phyloP scores from a whole-genome alignment of 2,888 invertebrate species.

The Epinotia brunnichana region DNA sequence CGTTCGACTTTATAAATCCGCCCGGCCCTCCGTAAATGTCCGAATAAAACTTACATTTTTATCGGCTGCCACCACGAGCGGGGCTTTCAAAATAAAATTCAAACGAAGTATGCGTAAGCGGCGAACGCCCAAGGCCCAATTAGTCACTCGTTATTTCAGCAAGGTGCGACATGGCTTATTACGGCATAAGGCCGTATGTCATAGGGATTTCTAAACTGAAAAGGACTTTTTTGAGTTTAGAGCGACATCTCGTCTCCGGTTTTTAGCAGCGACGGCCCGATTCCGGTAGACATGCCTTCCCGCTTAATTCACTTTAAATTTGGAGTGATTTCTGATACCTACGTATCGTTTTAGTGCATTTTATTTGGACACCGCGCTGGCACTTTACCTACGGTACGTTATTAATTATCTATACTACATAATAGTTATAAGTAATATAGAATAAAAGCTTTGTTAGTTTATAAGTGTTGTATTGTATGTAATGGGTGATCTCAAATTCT shows the following conservation, averaged over 20 bases:
- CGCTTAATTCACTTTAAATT: constrained; percentile 64
- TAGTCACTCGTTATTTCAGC: constrained; percentile 69
- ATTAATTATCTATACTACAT: too few relatives aligned
- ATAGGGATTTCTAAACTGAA: background rate
- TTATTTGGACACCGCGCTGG: background rate
- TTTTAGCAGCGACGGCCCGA: constrained; percentile 44
- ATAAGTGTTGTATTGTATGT: too few relatives aligned
- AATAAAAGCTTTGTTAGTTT: too few relatives aligned
- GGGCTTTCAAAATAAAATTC: constrained; percentile 49
- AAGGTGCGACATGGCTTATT: constrained; percentile 51
- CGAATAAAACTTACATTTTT: constrained; percentile 25
- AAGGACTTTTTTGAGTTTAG: constrained; percentile 12
- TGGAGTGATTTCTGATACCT: constrained; percentile 62
- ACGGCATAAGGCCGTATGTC: constrained; percentile 13
- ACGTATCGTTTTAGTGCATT: constrained; percentile 42
- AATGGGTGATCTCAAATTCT: too few relatives aligned
- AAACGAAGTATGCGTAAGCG: constrained; percentile 59
- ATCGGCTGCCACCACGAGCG: constrained; percentile 6
- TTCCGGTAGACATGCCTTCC: constrained; percentile 52
- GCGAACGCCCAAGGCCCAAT: constrained; percentile 57
- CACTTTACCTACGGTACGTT: background rate
- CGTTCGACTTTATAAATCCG: constrained; percentile 53
- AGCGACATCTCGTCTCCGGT: constrained; percentile 46
- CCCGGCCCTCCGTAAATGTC: background rate
- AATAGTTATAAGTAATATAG: too few relatives aligned